Percentiles rank a stretch among this genome's conserved stretches.
Evolutionary conservation across 1,140 invertebrate species (phyloP).

Genomic region (Lineus longissimus): DNA sequence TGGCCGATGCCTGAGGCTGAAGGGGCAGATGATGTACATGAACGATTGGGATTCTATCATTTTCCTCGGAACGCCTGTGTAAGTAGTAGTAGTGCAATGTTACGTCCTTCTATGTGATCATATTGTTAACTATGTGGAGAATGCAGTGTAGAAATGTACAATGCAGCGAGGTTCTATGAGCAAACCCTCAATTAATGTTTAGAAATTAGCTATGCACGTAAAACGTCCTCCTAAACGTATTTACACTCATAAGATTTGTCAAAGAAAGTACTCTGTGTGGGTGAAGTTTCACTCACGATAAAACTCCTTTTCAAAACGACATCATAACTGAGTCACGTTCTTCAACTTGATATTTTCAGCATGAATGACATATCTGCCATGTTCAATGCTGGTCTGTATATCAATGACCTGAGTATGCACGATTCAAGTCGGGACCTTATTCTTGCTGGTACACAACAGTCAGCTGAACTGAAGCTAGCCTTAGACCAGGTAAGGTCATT

Average conservation of each 20-base stretch:
- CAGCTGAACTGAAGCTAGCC: constrained; percentile 90
- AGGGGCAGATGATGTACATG: constrained; percentile 98
- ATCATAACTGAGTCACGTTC: neutral
- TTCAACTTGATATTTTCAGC: constrained; percentile 33
- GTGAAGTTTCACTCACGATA: no score
- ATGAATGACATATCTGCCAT: constrained; percentile 88
- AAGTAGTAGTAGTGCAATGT: no score
- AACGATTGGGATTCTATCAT: constrained; percentile 96
- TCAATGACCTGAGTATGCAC: constrained; percentile 97
- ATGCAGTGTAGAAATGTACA: no score
- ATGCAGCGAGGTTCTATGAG: no score
- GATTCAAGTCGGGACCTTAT: constrained; percentile 96
- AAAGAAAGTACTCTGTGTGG: no score
- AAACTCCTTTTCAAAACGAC: no score
- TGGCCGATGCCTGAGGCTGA: constrained; percentile 35
- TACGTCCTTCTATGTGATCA: neutral
- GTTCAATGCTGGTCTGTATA: constrained; percentile 84
- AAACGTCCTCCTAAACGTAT: no score
- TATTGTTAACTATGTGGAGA: neutral
- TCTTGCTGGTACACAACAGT: constrained; percentile 93
- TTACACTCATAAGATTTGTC: no score
- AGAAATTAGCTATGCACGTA: no score
- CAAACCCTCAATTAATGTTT: no score
- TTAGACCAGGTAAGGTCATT: constrained; percentile 69
- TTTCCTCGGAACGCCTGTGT: constrained; percentile 89